Evolutionary conservation across 2,888 invertebrate genomes (phyloP).

Genomic region (Rutpela maculata): DNA sequence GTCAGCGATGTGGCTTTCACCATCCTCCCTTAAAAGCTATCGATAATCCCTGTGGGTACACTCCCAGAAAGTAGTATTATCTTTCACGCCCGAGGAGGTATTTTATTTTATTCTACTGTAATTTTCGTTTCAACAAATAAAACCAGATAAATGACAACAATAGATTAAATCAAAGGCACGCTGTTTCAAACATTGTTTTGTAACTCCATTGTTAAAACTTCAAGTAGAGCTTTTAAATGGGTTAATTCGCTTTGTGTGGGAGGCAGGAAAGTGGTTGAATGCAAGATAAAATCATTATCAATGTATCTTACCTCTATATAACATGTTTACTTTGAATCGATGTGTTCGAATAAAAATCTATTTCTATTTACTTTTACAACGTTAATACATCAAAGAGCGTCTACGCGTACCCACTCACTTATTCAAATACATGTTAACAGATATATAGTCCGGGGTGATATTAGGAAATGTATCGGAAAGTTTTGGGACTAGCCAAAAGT

Average conservation of each 20-base stretch:
- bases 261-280: background rate
- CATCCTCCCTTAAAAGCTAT: background rate
- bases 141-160: background rate
- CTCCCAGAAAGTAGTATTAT: background rate
- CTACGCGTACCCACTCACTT: background rate
- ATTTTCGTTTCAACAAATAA: background rate
- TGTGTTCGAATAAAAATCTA: background rate
- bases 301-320: background rate
- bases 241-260: background rate
- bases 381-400: background rate
- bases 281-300: background rate
- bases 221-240: background rate
- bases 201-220: background rate
- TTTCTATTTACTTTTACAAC: constrained; percentile 1
- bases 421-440: background rate
- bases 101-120: background rate
- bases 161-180: background rate
- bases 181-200: background rate
- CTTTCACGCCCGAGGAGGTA: background rate
- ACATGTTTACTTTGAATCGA: background rate
- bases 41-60: background rate
- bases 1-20: background rate
- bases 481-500: too few species aligned
- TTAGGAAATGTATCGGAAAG: too few species aligned
- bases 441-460: too few species aligned